These are phyloP conservation scores for Poeciliopsis turrubarensis DNA, from an alignment of 2,113 vertebrate species.

Conservation along the genomic window DNA sequence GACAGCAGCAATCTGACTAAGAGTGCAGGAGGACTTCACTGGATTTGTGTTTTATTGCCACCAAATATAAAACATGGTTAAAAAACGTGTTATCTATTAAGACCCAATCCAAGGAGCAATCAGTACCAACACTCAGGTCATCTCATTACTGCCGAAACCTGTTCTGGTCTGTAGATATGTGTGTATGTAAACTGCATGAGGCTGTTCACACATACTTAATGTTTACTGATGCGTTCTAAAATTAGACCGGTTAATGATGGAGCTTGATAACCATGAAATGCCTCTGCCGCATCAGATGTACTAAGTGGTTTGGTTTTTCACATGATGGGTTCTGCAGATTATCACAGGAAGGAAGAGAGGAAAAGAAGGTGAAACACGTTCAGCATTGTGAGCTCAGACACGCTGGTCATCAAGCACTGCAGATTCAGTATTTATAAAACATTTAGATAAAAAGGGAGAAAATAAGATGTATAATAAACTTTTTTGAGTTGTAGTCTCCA, in stretches of 20 bases:
- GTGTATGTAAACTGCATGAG: constrained; percentile 30
- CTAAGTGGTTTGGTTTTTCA: constrained; percentile 31
- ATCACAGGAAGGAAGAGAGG: constrained; percentile 11
- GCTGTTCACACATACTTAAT: constrained; percentile 36
- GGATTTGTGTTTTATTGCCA: not conserved
- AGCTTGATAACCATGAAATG: constrained; percentile 58
- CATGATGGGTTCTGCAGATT: constrained; percentile 7
- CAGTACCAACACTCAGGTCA: not conserved
- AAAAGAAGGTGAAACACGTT: not conserved
- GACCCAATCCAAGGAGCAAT: not conserved
- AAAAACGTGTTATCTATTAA: not conserved
- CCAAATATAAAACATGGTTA: not conserved
- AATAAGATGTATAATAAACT: no score
- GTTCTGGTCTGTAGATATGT: constrained; percentile 7
- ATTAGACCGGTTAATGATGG: constrained; percentile 54
- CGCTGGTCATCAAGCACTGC: not conserved
- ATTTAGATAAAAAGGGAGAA: not conserved
- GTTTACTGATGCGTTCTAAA: constrained; percentile 50
- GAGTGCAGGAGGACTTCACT: accelerated
- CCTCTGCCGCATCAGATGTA: constrained; percentile 41
- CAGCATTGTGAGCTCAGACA: constrained; percentile 3
- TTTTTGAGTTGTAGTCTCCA: no score
- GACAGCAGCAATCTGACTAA: not conserved
- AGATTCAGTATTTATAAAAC: not conserved
- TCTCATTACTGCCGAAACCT: not conserved